Base-by-base conservation (phyloP, 2,888 invertebrate species). In the Charanyca ferruginea region DNA sequence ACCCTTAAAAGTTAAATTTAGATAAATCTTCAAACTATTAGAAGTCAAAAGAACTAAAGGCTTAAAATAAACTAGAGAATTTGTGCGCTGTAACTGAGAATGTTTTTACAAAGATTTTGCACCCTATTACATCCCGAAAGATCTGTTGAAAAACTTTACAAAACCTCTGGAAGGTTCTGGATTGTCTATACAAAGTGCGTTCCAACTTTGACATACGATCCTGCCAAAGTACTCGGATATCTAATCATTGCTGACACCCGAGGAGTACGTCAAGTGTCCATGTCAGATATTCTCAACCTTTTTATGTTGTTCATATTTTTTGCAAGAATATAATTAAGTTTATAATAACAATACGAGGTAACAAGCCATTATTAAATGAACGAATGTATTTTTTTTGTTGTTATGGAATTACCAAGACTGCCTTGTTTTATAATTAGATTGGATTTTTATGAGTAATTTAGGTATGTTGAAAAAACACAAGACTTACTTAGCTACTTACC, bases 201-300 rank as follows among this genome's bases (percentile, higher is more conserved):
- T 28, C 23, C 48, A 7, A 25, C 58, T 66, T 57, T 55, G 38
- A 41, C 58, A 77, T 23, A 32, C 44, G 72, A 77, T 51, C 47
- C 47, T 47, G 18, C 7, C 22, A 64, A 62, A 61, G 58, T 32
- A 55, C 54, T 62, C 73, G 61, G 25, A 73, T 66, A 73, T 78
- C 61, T 51, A 59, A 73, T 75, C 41, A 73, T 55, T 48, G 25
- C 28, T 38, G 74, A 73, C 51, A 78, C 58, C 54, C 59, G 74
- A 75, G 73, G 47, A 32, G 49, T 72, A 16, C 16, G 38, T 44
- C 44, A 60, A 73, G 73, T 70, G 16, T 18, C 11, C 9, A 13
- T 2, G 48, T 13, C 61, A 73, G 78, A 44, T 1, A 9, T 3
- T 3, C 47, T 52, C 51, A 73, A 75, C 25, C 18, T 77, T 65